These are phyloP conservation scores for Lucilia sericata DNA, from an alignment of 1,140 invertebrate species.

Conservation along the genomic window DNA sequence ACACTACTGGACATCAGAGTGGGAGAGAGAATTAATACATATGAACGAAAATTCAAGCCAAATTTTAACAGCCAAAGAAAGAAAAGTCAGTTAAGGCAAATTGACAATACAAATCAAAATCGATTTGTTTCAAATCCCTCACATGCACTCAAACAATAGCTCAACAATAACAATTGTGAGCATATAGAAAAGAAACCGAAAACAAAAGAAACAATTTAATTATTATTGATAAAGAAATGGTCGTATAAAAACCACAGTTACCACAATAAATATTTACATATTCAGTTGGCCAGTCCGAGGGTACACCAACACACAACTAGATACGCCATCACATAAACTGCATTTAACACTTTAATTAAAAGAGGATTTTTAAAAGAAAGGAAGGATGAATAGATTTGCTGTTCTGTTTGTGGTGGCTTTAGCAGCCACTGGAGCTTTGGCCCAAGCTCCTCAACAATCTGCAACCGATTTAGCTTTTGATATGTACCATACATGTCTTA, in stretches of 20 bases:
- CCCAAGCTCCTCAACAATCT: slow-evolving; percentile 57
- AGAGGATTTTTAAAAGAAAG: neutral
- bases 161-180: neutral
- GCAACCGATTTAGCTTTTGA: slow-evolving; percentile 73
- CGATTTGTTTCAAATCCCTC: slow-evolving; percentile 6
- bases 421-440: slow-evolving; percentile 34
- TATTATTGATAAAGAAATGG: slow-evolving; percentile 59
- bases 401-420: slow-evolving; percentile 45
- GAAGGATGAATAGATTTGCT: slow-evolving; percentile 47
- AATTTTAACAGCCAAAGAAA: neutral
- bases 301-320: slow-evolving; percentile 52
- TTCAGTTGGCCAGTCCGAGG: slow-evolving; percentile 62
- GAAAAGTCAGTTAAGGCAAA: neutral
- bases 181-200: neutral
- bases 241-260: slow-evolving; percentile 65
- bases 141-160: neutral
- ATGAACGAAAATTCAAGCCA: neutral
- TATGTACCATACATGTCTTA: slow-evolving; percentile 75
- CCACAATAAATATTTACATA: slow-evolving; percentile 63
- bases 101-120: neutral
- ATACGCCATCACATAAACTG: neutral
- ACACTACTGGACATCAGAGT: neutral
- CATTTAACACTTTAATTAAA: neutral
- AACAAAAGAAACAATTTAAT: neutral
- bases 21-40: slow-evolving; percentile 15